Conservation (phyloP, 2,888 invertebrate species). For the Stenolophus ochropezus region DNA sequence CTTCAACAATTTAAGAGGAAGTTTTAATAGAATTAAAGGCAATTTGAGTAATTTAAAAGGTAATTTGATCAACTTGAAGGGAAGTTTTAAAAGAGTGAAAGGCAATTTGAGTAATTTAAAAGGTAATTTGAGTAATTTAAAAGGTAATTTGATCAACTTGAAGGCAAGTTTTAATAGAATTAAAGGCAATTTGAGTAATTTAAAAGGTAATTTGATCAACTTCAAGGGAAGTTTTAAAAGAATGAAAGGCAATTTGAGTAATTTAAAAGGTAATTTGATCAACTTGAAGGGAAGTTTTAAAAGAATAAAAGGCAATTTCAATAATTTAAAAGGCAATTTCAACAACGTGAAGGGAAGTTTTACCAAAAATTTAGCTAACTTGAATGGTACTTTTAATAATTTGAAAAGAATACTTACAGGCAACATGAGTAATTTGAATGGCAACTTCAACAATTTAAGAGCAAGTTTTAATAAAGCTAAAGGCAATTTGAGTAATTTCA, state of each 20-base stretch:
- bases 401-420: background rate
- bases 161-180: background rate
- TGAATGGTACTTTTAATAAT: background rate
- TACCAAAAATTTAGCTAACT: background rate
- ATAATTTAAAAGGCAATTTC: background rate
- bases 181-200: background rate
- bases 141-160: background rate
- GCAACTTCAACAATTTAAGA: background rate
- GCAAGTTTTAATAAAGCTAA: background rate
- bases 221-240: background rate
- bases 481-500: background rate
- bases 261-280: background rate
- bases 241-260: background rate
- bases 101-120: background rate
- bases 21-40: background rate
- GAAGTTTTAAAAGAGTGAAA: background rate
- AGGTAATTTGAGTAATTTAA: slow-evolving; percentile 13
- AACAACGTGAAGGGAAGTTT: background rate
- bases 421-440: background rate
- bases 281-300: background rate
- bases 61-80: slow-evolving; percentile 7
- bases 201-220: background rate
- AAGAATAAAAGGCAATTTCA: background rate
- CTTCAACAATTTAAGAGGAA: background rate
- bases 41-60: background rate